Conservation (phyloP, 2,888 invertebrate species). For the Eucera pruinosa region DNA sequence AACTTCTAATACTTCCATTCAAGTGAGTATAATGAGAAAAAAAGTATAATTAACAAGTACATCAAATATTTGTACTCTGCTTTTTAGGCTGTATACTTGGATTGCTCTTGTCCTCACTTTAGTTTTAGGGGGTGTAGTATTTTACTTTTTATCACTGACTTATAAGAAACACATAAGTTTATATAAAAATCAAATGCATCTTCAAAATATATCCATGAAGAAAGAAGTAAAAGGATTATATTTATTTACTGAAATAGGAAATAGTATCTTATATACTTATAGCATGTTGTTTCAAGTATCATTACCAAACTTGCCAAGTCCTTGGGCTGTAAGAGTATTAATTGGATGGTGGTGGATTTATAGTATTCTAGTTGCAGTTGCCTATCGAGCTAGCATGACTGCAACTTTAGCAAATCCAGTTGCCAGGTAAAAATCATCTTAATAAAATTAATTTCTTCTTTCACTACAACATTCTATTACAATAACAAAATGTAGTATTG, state of each 20-base stretch:
- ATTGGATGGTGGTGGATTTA: slow-evolving; percentile 96
- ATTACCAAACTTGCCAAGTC: slow-evolving; percentile 90
- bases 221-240: slow-evolving; percentile 86
- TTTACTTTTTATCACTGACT: slow-evolving; percentile 57
- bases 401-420: slow-evolving; percentile 92
- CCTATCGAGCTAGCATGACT: slow-evolving; percentile 93
- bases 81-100: slow-evolving; percentile 90
- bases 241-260: slow-evolving; percentile 89
- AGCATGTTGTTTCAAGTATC: slow-evolving; percentile 93
- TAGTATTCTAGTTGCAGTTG: slow-evolving; percentile 91
- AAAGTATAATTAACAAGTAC: neutral
- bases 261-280: slow-evolving; percentile 92
- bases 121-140: slow-evolving; percentile 86
- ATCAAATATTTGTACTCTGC: neutral
- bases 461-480: no score
- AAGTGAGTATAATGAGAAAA: slow-evolving; percentile 84
- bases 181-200: slow-evolving; percentile 41
- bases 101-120: slow-evolving; percentile 89
- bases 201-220: slow-evolving; percentile 25
- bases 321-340: slow-evolving; percentile 92
- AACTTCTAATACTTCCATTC: slow-evolving; percentile 92
- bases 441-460: neutral
- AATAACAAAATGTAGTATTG: no score
- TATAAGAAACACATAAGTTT: slow-evolving; percentile 55
- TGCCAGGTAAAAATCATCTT: slow-evolving; percentile 85